Evolutionary conservation across 2,113 vertebrate species (phyloP).

Genomic region (Stomatorhinus ivindoensis): DNA sequence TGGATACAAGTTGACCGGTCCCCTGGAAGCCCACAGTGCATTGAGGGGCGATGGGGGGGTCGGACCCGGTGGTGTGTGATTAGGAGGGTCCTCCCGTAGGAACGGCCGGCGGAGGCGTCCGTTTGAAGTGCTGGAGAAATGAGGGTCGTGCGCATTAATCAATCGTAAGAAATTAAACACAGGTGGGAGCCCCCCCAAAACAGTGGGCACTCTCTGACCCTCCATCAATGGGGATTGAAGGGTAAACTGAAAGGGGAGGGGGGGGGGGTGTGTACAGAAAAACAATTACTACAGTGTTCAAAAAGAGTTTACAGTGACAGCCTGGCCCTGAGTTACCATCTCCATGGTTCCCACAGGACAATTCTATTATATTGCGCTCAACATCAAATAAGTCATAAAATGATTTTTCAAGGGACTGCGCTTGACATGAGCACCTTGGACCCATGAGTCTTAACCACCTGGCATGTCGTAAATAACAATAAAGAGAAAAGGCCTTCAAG

Average conservation of each 20-base stretch:
- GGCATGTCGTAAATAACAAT: slow-evolving; percentile 15
- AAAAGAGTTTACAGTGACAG: neutral
- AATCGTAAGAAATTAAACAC: neutral
- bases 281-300: neutral
- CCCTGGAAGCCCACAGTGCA: neutral
- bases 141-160: slow-evolving; percentile 5
- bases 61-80: neutral
- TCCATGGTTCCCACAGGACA: neutral
- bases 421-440: neutral
- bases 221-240: neutral
- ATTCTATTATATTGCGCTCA: neutral
- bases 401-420: neutral
- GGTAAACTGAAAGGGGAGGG: neutral
- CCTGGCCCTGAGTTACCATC: neutral
- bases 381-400: slow-evolving; percentile 9
- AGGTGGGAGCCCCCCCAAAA: neutral
- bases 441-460: neutral
- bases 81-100: neutral
- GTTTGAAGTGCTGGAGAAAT: neutral
- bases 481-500: slow-evolving; percentile 27
- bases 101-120: neutral
- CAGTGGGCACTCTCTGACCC: neutral
- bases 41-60: neutral
- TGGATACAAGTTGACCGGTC: neutral
- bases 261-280: neutral